Percentiles rank a stretch among this genome's conserved stretches.
Evolutionary conservation across 2,113 vertebrate species (phyloP).

Genomic region (Ibidorhyncha struthersii): DNA sequence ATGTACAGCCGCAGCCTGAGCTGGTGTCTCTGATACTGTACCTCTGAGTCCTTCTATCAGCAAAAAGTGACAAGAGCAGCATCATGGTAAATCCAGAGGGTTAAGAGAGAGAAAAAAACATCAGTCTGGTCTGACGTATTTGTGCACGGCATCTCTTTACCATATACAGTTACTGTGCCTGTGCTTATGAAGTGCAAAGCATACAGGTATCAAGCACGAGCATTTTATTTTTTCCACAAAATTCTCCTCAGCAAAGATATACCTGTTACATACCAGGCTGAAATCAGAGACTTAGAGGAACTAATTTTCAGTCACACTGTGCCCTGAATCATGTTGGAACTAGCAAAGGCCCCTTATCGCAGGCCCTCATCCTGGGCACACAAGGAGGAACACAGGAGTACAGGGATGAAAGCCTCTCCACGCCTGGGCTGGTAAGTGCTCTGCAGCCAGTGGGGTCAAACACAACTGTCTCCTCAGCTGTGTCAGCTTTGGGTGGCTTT

Average conservation of each 20-base stretch:
- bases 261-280: neutral
- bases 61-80: neutral
- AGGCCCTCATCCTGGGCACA: neutral
- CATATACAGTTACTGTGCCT: fast-evolving
- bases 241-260: neutral
- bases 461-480: neutral
- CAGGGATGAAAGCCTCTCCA: neutral
- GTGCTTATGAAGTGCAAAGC: neutral
- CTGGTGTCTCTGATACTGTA: neutral
- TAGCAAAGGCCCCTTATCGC: neutral
- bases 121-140: neutral
- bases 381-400: neutral
- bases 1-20: neutral
- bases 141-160: neutral
- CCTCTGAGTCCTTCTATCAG: neutral
- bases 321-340: neutral
- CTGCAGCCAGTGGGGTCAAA: neutral
- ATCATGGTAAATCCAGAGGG: neutral
- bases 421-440: neutral
- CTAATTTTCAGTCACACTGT: neutral
- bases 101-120: neutral
- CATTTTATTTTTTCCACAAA: neutral
- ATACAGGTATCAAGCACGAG: neutral
- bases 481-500: neutral
- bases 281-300: neutral